Evolutionary conservation across 1,140 invertebrate species (phyloP), one percentile per base, ranked within the genome.

Genomic region (Drosophila auraria): DNA sequence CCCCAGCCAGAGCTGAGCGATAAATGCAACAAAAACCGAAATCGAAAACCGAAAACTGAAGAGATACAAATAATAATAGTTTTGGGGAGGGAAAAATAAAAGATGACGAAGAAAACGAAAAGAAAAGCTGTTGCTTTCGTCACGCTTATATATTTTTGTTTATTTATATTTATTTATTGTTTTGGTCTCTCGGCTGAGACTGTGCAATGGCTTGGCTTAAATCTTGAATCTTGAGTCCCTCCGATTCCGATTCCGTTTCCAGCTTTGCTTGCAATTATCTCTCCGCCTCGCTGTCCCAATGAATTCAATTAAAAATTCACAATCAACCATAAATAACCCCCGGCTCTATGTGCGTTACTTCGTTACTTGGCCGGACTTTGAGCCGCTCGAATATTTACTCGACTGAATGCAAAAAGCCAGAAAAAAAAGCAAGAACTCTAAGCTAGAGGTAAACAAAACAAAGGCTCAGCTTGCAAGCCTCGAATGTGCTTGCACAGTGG

Each of bases 241-340:
- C 54, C 45, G 42, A 44, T 42, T 58, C 50, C 45, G 53, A 64
- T 58, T 68, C 66, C 74, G 72, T 27, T 54, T 25, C 30, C 49
- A 62, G 65, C 49, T 69, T 65, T 42, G 68, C 68, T 50, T 74
- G 64, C 78, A 73, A 81, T 68, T 84, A 80, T 80, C 57, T 54
- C 45, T 58, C 36, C 15, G 56, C 30, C 30, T 30, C 25, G 33
- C 36, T 49, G 63, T 73, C 68, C 59, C 78, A 83, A 75, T 77
- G 71, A 83, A 87, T 87, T 87, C 76, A 87, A 83, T 87, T 83
- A 87, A 83, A 82, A 87, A 87, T 76, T 70, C 80, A 83, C 76
- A 73, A 72, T 83, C 66, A 62, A 83, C 71, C 68, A 83, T 84
- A 84, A 84, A 84, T 84, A 78, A 84, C 20, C 72, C 61, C 36